Base-by-base conservation (phyloP, 2,888 invertebrate species). In the Clitarchus hookeri region DNA sequence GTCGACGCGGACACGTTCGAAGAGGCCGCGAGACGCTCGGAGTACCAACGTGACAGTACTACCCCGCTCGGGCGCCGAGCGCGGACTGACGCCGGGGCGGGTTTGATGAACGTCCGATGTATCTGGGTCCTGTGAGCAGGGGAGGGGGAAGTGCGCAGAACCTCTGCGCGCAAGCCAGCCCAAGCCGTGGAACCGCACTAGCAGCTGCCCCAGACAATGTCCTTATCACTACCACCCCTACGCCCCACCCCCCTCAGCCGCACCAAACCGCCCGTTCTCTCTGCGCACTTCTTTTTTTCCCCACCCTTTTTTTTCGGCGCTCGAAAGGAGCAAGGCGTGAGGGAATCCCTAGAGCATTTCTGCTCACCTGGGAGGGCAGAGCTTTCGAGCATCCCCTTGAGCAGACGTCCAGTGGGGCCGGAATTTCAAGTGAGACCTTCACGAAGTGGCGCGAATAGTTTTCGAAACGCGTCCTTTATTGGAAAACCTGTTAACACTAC, bases 161-260 rank as follows among this genome's bases (percentile, higher is more conserved):
- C 65, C 65, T 6, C 65, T n/a, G n/a, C 65, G 65, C 65, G n/a
- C 65, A 65, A 1, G 19, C 65, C 65, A 9, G 65, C 23, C 53
- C 65, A 8, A 65, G 19, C 65, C 65, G 65, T 23, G 65, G 48
- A 8, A 48, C 48, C 16, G 48, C 48, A 11, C n/a, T 19, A 65
- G 65, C 65, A 65, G 65, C 65, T 65, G 65, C 65, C 65, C 65
- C 65, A 65, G 23, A 65, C 65, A 65, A 65, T 65, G 65, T 65
- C 65, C 65, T 65, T 65, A 65, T 65, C 65, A n/a, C 65, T n/a
- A 23, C n/a, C 65, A 11, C 8, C 65, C 65, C 65, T n/a, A n/a
- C 48, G 19, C 65, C 65, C 1, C 65, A n/a, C 65, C 65, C 8
- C 8, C n/a, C 19, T 16, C n/a, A 12, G 1, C 23, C 65, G 11